phyloP scores from a whole-genome alignment of 2,113 vertebrate genomes.

The Cyanistes caeruleus region DNA sequence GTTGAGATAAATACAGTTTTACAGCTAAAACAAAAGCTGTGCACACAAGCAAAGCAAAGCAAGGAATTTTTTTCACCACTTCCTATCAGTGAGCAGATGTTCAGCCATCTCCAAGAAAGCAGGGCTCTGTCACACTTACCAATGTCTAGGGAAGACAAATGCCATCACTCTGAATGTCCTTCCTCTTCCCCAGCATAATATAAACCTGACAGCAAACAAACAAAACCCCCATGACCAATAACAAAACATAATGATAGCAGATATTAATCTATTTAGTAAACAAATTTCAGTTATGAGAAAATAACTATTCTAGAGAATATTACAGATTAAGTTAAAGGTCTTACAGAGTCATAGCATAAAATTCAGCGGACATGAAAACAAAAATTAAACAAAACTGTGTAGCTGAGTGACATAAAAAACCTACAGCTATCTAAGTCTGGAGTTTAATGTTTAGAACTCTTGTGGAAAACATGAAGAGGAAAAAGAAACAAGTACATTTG shows the following conservation, averaged over 20 bases:
- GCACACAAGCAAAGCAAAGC: neutral
- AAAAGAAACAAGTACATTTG: neutral
- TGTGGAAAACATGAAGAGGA: neutral
- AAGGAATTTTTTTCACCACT: neutral
- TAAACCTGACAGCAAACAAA: neutral
- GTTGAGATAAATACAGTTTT: neutral
- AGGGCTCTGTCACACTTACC: neutral
- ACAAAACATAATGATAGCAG: neutral
- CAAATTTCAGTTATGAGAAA: neutral
- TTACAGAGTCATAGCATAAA: neutral
- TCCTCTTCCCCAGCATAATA: neutral
- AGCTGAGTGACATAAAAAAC: neutral
- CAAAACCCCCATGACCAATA: accelerated
- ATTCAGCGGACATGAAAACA: neutral
- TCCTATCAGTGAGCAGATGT: too few relatives aligned
- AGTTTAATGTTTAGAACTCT: neutral
- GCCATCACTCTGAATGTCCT: neutral
- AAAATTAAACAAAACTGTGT: neutral
- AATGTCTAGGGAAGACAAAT: neutral
- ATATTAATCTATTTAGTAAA: neutral
- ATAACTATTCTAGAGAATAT: neutral
- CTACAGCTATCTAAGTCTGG: neutral
- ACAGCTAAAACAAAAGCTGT: neutral
- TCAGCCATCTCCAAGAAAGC: neutral
- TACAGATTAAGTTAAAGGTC: neutral